Evolutionary conservation across 2,888 invertebrate genomes (phyloP), one percentile per base, ranked within the genome.

Genomic region (Prosopocoilus inquinatus): DNA sequence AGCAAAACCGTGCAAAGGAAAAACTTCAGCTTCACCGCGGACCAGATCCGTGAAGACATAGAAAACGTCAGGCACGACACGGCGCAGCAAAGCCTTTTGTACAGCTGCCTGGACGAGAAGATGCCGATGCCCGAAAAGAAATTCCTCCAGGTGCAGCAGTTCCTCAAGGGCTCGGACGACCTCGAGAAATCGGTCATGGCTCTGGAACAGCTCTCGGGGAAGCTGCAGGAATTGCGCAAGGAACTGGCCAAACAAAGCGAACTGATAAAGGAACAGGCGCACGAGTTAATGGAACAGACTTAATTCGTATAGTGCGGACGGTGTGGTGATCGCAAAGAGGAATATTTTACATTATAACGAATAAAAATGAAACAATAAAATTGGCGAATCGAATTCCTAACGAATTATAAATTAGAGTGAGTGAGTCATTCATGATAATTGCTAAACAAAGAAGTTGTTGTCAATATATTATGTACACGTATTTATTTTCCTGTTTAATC

Each of bases 1-100:
- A 58, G 48, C 20, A 61, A 61, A 47, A 47, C 54, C 11, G 59
- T 59, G 2, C 61, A 62, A 35, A 47, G 59, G 15, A 58, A 59
- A 39, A 47, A 50, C 13, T 56, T 62, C 44, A 53, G 32, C 15
- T 62, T 62, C 44, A 63, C 61, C 1, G 28, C 48, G 1, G 57
- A 61, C n/a, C 59, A 67, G 49, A 64, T 67, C 9, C 28, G 60
- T 1, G 61, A 61, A 45, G 69, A 69, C 47, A 60, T 67, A 32
- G 55, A 59, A 33, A 61, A 58, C 8, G 51, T 67, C 16, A 47
- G 53, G 13, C 60, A 61, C 13, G 51, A 63, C 4, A 54, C 47
- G 15, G 59, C 61, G 39, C 48, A 64, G 9, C 53, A 55, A 7
- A 55, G 50, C 8, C 59, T 58, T 46, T 45, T 66, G 28, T 64